Percentiles rank a stretch among this genome's conserved stretches.
Conservation (phyloP, 2,888 invertebrate species). For the Diarsia brunnea region DNA sequence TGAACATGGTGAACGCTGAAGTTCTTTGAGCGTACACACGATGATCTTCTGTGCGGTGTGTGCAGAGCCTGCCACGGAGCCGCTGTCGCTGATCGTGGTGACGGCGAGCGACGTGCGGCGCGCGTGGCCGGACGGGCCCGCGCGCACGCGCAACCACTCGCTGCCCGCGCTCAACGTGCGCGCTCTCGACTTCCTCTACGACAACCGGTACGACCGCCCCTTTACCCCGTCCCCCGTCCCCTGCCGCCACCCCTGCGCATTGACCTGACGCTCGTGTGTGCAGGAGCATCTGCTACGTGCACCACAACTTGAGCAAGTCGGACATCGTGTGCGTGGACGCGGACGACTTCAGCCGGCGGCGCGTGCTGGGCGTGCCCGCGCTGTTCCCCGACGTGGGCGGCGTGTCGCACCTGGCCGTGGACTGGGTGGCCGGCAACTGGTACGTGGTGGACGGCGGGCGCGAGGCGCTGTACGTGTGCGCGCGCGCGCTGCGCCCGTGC, state of each 20-base stretch:
- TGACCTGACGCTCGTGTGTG: constrained; percentile 2
- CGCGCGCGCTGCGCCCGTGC: constrained; percentile 91
- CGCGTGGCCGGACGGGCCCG: constrained; percentile 79
- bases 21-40: not conserved
- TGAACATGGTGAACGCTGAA: not conserved
- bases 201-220: constrained; percentile 76
- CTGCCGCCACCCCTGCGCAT: no score
- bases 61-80: constrained; percentile 92
- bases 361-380: constrained; percentile 91
- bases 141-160: constrained; percentile 60
- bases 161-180: constrained; percentile 84
- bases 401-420: constrained; percentile 94
- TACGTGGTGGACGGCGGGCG: constrained; percentile 94
- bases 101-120: constrained; percentile 92
- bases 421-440: constrained; percentile 97
- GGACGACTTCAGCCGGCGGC: constrained; percentile 91
- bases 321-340: constrained; percentile 92
- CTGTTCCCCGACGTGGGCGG: constrained; percentile 92
- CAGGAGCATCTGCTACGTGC: constrained; percentile 93
- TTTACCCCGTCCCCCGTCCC: not conserved
- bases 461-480: constrained; percentile 94
- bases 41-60: not conserved
- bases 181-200: constrained; percentile 83
- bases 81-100: constrained; percentile 92
- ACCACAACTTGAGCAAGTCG: constrained; percentile 90